These are phyloP conservation scores for Stenurella melanura DNA, from an alignment of 2,888 invertebrate genomes.

Conservation along the genomic window DNA sequence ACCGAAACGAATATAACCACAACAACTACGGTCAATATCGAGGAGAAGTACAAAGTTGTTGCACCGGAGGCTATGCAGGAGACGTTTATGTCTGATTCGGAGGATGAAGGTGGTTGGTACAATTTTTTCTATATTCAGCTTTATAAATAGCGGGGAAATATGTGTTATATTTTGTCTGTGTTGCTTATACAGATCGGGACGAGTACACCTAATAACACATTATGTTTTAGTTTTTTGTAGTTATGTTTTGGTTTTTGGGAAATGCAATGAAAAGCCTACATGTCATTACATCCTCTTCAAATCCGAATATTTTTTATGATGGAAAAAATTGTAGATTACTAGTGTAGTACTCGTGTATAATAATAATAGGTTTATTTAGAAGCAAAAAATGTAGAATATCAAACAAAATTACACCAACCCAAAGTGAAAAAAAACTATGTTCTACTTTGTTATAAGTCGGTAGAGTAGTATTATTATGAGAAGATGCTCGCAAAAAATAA, in stretches of 20 bases:
- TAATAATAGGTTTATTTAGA: too few relatives aligned
- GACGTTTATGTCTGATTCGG: conserved; percentile 98
- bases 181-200: conserved; percentile 40
- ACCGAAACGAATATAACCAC: conserved; percentile 83
- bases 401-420: too few relatives aligned
- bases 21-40: conserved; percentile 77
- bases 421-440: too few relatives aligned
- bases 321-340: neutral
- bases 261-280: conserved; percentile 9
- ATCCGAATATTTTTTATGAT: neutral
- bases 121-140: conserved; percentile 26
- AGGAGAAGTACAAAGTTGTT: conserved; percentile 97
- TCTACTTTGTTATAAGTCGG: too few relatives aligned
- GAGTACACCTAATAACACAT: conserved; percentile 31
- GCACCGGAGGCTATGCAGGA: conserved; percentile 99
- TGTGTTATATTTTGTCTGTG: conserved; percentile 42
- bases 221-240: conserved; percentile 39
- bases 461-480: too few relatives aligned
- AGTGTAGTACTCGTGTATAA: too few relatives aligned
- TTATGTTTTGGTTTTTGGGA: conserved; percentile 17
- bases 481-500: too few relatives aligned
- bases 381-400: too few relatives aligned
- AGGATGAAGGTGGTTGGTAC: conserved; percentile 95
- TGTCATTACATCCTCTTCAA: neutral
- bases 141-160: conserved; percentile 43